phyloP scores from a whole-genome alignment of 2,113 vertebrate genomes.

The Lichenostomus cassidix region DNA sequence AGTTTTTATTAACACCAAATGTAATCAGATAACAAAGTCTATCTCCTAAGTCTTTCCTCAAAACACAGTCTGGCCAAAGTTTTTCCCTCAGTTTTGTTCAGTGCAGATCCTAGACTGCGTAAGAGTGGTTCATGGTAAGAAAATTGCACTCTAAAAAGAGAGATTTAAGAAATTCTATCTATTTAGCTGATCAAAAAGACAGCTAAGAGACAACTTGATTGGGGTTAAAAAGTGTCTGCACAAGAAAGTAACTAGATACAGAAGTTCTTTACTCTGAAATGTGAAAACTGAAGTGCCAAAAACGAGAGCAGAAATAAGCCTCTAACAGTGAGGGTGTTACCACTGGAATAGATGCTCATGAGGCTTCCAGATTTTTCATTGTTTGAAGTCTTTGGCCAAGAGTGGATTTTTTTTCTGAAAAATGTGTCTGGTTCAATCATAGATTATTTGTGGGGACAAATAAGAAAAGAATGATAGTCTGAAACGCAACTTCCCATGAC shows the following conservation, averaged over 20 bases:
- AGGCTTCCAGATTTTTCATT: background rate
- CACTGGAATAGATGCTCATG: background rate
- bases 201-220: background rate
- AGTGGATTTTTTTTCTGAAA: background rate
- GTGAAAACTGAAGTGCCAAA: background rate
- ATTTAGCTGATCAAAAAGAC: conserved; percentile 21
- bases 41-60: conserved; percentile 7
- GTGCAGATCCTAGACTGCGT: background rate
- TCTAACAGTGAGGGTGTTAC: background rate
- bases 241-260: background rate
- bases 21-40: conserved; percentile 47
- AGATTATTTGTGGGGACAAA: background rate
- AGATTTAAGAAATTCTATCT: conserved; percentile 3
- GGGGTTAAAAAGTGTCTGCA: background rate
- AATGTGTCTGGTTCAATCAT: background rate
- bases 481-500: background rate
- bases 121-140: conserved; percentile 12
- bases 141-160: background rate
- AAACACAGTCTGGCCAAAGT: background rate
- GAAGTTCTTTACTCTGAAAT: background rate
- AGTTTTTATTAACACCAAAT: conserved; percentile 56
- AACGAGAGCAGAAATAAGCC: background rate
- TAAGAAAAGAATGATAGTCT: background rate
- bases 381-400: background rate
- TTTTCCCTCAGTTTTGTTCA: background rate